phyloP scores from a whole-genome alignment of 1,140 invertebrate species.

The Campoletis sonorensis region DNA sequence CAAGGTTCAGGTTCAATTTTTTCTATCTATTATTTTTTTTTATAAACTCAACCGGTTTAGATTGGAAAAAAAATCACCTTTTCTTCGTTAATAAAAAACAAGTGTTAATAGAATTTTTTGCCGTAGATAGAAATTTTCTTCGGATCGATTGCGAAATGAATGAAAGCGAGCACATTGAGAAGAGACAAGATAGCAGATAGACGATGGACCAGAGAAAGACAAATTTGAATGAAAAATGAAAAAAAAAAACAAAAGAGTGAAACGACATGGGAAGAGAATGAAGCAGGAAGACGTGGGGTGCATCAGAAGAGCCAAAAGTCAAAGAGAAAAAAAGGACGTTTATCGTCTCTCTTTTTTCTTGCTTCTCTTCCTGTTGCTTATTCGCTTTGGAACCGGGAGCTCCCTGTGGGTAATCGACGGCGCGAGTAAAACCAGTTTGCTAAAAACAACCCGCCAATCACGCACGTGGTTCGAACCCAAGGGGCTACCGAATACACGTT shows the following conservation, averaged over 20 bases:
- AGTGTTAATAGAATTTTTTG: no score
- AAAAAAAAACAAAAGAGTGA: no score
- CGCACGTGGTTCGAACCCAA: conserved; percentile 55
- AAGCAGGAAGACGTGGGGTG: background rate
- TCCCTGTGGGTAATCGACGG: conserved; percentile 35
- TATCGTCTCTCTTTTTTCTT: background rate
- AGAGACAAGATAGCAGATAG: background rate
- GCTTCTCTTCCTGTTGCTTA: conserved; percentile 44
- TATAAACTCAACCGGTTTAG: no score
- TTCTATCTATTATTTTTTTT: no score
- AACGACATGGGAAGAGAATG: conserved; percentile 45
- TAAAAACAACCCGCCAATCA: conserved; percentile 64
- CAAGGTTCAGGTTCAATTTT: no score
- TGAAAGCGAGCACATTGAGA: background rate
- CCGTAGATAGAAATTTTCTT: background rate
- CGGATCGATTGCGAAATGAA: background rate
- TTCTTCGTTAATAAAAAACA: background rate
- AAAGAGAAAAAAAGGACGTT: conserved; percentile 58
- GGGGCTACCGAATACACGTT: conserved; percentile 62
- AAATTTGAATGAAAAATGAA: no score
- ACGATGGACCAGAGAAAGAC: background rate
- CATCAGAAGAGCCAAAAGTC: conserved; percentile 43
- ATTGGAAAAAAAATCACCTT: no score
- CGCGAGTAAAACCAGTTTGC: conserved; percentile 66
- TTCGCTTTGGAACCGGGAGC: background rate